Evolutionary conservation across 2,113 vertebrate genomes (phyloP).

Genomic region (Hippocampus guttulatus): DNA sequence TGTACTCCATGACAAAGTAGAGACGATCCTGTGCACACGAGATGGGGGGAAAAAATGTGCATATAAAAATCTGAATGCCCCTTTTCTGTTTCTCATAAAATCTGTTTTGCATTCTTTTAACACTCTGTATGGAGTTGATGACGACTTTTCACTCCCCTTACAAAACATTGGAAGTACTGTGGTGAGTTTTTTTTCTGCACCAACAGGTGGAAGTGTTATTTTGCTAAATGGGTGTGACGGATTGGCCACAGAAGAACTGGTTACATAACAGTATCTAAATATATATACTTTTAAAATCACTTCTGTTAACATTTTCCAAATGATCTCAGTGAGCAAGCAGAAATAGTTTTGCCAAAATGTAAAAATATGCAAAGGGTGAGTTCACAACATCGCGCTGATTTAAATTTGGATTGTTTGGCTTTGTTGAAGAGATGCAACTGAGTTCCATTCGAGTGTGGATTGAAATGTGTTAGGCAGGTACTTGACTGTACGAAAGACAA

Average conservation of each 20-base stretch:
- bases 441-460: too few species aligned
- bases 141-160: background rate
- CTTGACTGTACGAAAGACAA: too few species aligned
- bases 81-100: background rate
- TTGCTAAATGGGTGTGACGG: background rate
- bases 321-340: background rate
- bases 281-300: too few species aligned
- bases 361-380: too few species aligned
- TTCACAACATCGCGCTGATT: too few species aligned
- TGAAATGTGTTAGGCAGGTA: too few species aligned
- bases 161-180: background rate
- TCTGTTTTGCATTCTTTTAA: background rate
- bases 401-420: too few species aligned
- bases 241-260: background rate
- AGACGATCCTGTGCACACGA: constrained; percentile 81
- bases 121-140: background rate
- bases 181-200: background rate
- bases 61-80: background rate
- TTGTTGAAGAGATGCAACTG: too few species aligned
- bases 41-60: background rate
- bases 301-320: background rate
- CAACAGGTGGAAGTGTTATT: background rate
- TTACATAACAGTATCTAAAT: background rate
- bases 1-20: constrained; percentile 97
- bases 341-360: too few species aligned